These are phyloP conservation scores for Rutpela maculata DNA, from an alignment of 2,888 invertebrate species.

Conservation along the genomic window DNA sequence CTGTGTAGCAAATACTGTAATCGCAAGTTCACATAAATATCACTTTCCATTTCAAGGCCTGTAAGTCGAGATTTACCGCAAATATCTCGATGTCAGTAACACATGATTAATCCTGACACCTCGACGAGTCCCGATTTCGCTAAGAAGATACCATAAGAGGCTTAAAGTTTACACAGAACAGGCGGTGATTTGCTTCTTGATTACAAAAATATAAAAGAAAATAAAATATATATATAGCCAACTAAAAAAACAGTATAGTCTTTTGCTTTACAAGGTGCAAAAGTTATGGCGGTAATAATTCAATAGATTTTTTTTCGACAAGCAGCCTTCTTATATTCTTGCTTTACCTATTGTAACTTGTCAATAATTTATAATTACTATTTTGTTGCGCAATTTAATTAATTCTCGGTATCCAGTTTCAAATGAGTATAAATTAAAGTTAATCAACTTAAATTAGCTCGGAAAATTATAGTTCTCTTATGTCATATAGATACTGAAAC, in stretches of 20 bases:
- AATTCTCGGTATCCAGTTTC: too few species aligned
- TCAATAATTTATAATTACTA: not conserved
- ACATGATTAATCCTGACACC: slow-evolving; percentile 66
- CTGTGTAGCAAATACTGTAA: slow-evolving; percentile 34
- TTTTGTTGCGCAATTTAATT: not conserved
- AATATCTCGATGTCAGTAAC: slow-evolving; percentile 60
- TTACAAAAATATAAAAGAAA: slow-evolving; percentile 42
- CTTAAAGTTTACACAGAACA: slow-evolving; percentile 41
- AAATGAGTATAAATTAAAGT: too few species aligned
- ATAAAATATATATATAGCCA: slow-evolving; percentile 1
- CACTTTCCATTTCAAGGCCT: slow-evolving; percentile 60
- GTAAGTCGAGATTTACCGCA: slow-evolving; percentile 62
- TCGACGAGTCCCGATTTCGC: slow-evolving; percentile 55
- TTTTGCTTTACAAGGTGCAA: slow-evolving; percentile 22
- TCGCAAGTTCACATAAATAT: slow-evolving; percentile 61
- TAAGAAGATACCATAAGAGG: slow-evolving; percentile 54
- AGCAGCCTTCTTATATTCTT: not conserved
- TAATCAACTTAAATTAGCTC: too few species aligned
- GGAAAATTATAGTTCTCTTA: too few species aligned
- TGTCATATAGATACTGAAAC: too few species aligned
- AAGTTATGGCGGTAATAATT: not conserved
- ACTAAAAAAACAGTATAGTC: slow-evolving; percentile 13
- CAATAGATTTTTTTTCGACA: not conserved
- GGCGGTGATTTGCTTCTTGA: slow-evolving; percentile 47
- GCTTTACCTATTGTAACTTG: not conserved